Conservation (phyloP, 2,888 invertebrate species). For the Nephrotoma flavescens region DNA sequence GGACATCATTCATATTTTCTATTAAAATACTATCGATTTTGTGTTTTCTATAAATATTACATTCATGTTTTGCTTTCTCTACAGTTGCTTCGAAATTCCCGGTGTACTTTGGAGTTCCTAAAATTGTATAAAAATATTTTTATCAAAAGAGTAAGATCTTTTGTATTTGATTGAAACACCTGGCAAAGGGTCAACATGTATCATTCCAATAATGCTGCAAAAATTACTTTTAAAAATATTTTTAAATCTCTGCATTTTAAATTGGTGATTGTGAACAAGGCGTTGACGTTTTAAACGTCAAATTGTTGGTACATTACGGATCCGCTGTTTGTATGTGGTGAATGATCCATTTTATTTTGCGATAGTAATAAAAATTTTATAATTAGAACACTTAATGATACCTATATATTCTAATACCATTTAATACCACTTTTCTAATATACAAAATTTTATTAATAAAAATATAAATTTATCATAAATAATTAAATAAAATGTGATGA, state of each 20-base stretch:
- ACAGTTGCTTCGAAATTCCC: constrained; percentile 39
- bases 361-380: too few species aligned
- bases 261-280: not conserved
- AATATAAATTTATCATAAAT: too few species aligned
- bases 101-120: constrained; percentile 43
- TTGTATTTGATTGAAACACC: constrained; percentile 31
- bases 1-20: constrained; percentile 70
- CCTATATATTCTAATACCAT: too few species aligned
- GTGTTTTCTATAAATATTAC: constrained; percentile 40
- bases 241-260: not conserved
- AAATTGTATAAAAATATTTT: not conserved
- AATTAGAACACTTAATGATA: too few species aligned
- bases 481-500: too few species aligned
- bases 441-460: too few species aligned
- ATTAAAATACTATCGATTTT: constrained; percentile 49
- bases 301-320: not conserved
- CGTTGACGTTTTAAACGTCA: not conserved
- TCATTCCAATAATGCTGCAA: constrained; percentile 51
- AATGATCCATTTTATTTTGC: too few species aligned
- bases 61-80: constrained; percentile 43
- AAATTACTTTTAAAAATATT: not conserved
- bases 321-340: too few species aligned
- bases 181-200: constrained; percentile 53
- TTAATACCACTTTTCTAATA: too few species aligned
- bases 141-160: not conserved